Base-by-base conservation (phyloP, 2,113 vertebrate genomes). In the Parotia lawesii region DNA sequence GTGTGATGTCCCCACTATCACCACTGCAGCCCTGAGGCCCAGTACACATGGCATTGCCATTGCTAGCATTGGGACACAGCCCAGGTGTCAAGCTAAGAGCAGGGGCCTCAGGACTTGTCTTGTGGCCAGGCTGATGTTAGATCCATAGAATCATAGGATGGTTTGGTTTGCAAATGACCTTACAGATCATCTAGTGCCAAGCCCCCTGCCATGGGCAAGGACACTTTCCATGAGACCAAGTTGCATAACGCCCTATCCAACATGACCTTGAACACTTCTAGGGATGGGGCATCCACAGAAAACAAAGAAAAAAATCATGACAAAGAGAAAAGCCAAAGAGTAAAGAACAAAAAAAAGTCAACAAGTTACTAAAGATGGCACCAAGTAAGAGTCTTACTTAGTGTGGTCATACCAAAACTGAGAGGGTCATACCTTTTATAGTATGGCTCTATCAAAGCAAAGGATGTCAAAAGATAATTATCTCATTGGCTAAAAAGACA, bases 181-280 rank as follows among this genome's bases (percentile, higher is more conserved):
- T 69, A 48, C 8, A 48, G 25, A 19, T 35, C 35, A 16, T 9
- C 15, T 28, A 20, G 25, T 53, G 15, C 47, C 31, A 75, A 20
- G 1, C 0, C 18, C 4, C 2, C 18, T 54, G 9, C 16, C 17
- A 10, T 5, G 4, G 12, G 15, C 25, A 61, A 6, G 10, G 21
- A 47, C 12, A 10, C 2, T 10, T 67, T 40, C 24, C 45, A 53
- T 8, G 29, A 31, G 12, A 67, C 6, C 47, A 53, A 29, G 20
- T 31, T 40, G 20, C n/a, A 15, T 14, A 40, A 47, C 31, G 17
- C 8, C 5, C 28, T 28, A 51, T 38, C 9, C 38, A 67, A 12
- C 5, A 5, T 20, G 6, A 4, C 13, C 33, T 50, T 47, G 29
- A 40, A 23, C 6, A 40, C 40, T 89, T 11, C 24, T 25, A 47